A percentile compares a stretch with the other conserved stretches of the same genome.
Evolutionary conservation across 2,113 vertebrate species (phyloP).

Genomic region (Sturnira hondurensis): DNA sequence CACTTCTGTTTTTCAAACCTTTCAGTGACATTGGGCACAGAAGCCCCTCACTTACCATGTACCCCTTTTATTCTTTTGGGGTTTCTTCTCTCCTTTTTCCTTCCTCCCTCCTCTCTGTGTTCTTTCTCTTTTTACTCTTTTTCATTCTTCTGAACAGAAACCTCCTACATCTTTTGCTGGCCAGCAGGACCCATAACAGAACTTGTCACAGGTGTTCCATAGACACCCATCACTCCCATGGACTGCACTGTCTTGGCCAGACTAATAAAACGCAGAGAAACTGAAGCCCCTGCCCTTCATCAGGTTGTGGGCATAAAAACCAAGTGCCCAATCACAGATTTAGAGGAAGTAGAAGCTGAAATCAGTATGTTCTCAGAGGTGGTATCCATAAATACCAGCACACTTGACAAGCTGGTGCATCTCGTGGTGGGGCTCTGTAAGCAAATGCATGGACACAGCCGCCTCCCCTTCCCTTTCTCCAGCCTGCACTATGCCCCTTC

Average conservation of each 20-base stretch:
- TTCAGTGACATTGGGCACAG: background rate
- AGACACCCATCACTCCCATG: background rate
- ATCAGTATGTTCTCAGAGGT: background rate
- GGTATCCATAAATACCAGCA: background rate
- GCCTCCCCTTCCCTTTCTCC: background rate
- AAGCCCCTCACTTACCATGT: background rate
- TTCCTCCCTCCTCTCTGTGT: background rate
- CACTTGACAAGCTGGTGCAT: fast-evolving
- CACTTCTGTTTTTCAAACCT: background rate
- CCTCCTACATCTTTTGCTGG: background rate
- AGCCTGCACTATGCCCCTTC: background rate
- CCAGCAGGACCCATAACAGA: background rate
- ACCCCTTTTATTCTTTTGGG: background rate
- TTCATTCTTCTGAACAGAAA: background rate
- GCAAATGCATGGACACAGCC: fast-evolving
- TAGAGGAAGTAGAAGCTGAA: background rate
- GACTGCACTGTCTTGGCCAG: background rate
- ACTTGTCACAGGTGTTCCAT: background rate
- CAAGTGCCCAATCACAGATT: background rate
- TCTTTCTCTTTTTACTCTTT: background rate
- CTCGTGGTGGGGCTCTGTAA: background rate
- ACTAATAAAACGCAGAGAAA: background rate
- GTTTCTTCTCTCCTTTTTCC: background rate
- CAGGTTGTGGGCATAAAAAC: background rate
- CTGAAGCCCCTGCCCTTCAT: background rate